Conservation (phyloP, 2,888 invertebrate species). For the Herminia tarsipennalis region DNA sequence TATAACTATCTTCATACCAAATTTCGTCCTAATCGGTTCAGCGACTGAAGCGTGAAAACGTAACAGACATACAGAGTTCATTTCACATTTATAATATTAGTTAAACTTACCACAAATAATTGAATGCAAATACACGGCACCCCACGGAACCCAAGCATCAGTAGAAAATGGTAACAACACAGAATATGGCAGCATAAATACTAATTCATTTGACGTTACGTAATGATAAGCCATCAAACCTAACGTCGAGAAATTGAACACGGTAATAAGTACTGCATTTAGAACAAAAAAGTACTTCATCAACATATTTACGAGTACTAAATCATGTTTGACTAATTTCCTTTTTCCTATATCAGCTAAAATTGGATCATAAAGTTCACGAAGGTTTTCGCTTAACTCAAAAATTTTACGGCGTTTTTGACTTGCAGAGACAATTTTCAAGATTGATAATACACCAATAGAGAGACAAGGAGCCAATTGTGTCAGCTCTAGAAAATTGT, state of each 20-base stretch:
- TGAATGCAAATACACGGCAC: constrained; percentile 57
- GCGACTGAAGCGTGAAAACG: too few relatives aligned
- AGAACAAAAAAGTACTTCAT: constrained; percentile 66
- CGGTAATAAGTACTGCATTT: constrained; percentile 61
- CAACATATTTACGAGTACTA: constrained; percentile 54
- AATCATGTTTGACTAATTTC: constrained; percentile 48
- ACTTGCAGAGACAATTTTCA: constrained; percentile 55
- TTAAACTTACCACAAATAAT: constrained; percentile 56
- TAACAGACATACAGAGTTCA: too few relatives aligned
- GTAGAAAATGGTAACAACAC: constrained; percentile 65
- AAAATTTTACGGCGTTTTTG: constrained; percentile 49
- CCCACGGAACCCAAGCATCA: constrained; percentile 60
- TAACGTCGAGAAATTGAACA: constrained; percentile 67
- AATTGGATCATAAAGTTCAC: constrained; percentile 49
- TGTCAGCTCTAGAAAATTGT: constrained; percentile 64
- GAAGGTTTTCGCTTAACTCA: constrained; percentile 49
- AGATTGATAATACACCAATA: constrained; percentile 54
- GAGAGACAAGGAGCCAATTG: constrained; percentile 62
- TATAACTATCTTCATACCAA: too few relatives aligned
- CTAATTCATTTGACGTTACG: constrained; percentile 42
- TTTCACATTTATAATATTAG: not conserved
- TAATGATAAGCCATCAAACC: constrained; percentile 60
- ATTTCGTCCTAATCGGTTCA: too few relatives aligned
- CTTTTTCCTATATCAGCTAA: constrained; percentile 46
- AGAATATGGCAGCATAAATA: constrained; percentile 61